Evolutionary conservation across 2,797 vertebrate genomes (phyloP), one percentile per base, ranked within the genome.

Genomic region (Eulemur mongoz): DNA sequence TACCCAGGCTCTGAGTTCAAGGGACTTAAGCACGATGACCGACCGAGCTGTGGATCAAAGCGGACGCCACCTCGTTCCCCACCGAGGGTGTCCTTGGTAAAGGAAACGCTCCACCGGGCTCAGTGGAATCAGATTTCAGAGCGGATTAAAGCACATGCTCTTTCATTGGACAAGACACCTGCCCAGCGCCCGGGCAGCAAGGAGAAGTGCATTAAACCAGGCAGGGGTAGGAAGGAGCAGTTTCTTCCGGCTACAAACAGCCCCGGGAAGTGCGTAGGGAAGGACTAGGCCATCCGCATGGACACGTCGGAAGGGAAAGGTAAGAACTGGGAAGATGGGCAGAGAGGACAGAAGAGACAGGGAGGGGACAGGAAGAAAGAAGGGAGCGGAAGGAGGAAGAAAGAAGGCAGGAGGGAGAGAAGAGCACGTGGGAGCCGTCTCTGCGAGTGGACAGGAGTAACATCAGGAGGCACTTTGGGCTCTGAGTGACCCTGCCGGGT

Each of bases 11-110:
- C 59, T 63, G 89, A 95, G 96, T 38, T 92, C 93, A 7, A 4
- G 20, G 18, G 76, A 81, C 76, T 92, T 86, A 12, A 92, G 90
- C 73, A 73, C 89, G 65, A 96, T 12, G 83, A 94, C 50, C 38
- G 50, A 54, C 78, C 84, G 93, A 92, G 85, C 84, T 87, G 79
- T 59, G 76, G 73, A 90, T 88, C 83, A 95, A 72, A 85, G 72
- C 15, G 4, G 22, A 61, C 10, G 76, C 32, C 15, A 30, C 54
- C 83, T 96, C 79, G 69, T 75, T 87, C 35, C 91, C 76, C 59
- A 27, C 35, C 18, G 25, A n/a, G 73, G 83, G 10, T 25, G 4
- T 45, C 63, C 67, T 72, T 81, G 79, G 52, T 45, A 38, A 70
- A 43, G 20, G 81, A 22, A 54, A 65, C 18, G 12, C n/a, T 95